phyloP scores from a whole-genome alignment of 2,113 vertebrate species.

The Raja brachyura region DNA sequence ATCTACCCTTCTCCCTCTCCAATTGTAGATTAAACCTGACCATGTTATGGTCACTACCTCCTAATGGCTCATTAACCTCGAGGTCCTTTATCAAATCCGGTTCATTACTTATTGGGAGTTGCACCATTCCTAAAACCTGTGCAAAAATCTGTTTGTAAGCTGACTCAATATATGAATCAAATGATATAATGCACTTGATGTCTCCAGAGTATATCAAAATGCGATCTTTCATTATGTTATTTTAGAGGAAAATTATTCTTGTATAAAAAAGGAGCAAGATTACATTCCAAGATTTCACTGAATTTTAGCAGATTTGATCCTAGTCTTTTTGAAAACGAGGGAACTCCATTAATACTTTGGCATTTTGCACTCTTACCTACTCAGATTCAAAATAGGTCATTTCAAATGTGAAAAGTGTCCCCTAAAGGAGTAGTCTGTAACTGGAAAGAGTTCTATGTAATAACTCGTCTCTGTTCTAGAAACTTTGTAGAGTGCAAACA shows the following conservation, averaged over 20 bases:
- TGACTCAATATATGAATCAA: neutral
- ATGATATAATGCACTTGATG: neutral
- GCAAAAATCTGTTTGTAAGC: neutral
- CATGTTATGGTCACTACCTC: too few species aligned
- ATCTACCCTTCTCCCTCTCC: too few species aligned
- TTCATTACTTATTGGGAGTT: too few species aligned
- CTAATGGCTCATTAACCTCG: too few species aligned
- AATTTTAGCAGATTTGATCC: neutral
- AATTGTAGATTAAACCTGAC: too few species aligned
- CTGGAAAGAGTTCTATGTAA: neutral
- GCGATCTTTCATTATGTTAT: neutral
- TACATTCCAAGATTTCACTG: neutral
- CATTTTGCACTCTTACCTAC: neutral
- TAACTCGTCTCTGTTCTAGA: neutral
- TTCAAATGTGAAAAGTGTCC: neutral
- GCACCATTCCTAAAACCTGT: too few species aligned
- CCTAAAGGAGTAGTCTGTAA: neutral
- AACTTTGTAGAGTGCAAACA: neutral
- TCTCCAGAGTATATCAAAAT: neutral
- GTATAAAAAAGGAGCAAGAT: neutral
- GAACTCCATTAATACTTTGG: neutral
- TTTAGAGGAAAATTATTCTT: neutral
- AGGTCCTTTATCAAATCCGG: too few species aligned
- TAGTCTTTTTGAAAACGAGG: neutral
- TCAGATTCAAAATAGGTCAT: neutral